phyloP scores from a whole-genome alignment of 2,888 invertebrate species.

The Eumerus sabulonum region DNA sequence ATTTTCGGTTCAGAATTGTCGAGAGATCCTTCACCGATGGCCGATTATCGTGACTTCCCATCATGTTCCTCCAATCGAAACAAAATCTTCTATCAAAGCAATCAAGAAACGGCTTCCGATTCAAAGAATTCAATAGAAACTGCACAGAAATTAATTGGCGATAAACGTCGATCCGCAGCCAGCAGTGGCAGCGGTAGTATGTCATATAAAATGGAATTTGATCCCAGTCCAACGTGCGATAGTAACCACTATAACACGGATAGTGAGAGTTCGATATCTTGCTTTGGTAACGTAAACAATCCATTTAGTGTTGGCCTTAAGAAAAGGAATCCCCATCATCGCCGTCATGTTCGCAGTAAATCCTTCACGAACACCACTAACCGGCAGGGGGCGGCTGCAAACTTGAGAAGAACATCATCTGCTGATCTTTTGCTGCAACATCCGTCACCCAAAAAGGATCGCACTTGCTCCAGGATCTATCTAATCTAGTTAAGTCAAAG shows the following conservation, averaged over 20 bases:
- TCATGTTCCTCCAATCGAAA: conserved; percentile 28
- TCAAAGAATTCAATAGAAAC: conserved; percentile 18
- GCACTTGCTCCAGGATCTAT: conserved; percentile 48
- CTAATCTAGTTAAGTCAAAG: conserved; percentile 43
- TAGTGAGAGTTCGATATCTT: conserved; percentile 73
- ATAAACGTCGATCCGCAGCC: conserved; percentile 29
- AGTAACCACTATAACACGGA: conserved; percentile 15
- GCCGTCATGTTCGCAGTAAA: conserved; percentile 75
- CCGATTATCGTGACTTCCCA: conserved; percentile 24
- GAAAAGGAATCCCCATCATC: conserved; percentile 46
- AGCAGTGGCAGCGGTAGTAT: conserved; percentile 49
- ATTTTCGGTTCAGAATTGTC: conserved; percentile 78
- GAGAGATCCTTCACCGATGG: conserved; percentile 73
- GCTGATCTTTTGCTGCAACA: conserved; percentile 75
- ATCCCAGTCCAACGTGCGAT: background rate
- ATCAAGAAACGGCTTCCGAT: background rate
- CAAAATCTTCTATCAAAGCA: conserved; percentile 22
- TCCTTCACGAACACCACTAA: conserved; percentile 74
- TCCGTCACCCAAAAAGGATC: conserved; percentile 50
- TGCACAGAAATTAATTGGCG: conserved; percentile 25
- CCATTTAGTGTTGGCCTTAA: conserved; percentile 69
- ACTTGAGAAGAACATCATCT: conserved; percentile 75
- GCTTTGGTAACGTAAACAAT: conserved; percentile 74
- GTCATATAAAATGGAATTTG: conserved; percentile 37
- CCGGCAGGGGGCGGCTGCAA: conserved; percentile 47